Evolutionary conservation across 1,140 invertebrate species (phyloP).

Genomic region (Rhysida immarginata): DNA sequence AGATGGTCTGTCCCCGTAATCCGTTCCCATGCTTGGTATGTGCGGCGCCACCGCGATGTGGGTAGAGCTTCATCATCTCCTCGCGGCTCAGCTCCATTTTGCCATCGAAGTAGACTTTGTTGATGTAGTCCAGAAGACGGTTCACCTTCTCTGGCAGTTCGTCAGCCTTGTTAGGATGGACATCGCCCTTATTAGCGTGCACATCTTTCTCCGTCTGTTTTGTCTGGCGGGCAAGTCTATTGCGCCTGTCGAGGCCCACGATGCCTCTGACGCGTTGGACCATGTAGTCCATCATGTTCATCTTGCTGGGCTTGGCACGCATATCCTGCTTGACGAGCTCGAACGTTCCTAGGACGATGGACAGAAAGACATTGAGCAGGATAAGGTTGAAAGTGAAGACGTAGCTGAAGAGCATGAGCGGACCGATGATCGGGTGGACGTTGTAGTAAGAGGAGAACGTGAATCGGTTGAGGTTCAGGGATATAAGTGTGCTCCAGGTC

Average conservation of each 20-base stretch:
- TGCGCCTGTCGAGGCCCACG: conserved; percentile 13
- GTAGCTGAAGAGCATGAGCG: conserved; percentile 37
- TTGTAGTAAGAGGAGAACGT: conserved; percentile 34
- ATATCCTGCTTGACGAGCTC: conserved; percentile 24
- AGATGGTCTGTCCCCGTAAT: too few species aligned
- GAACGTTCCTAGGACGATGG: conserved; percentile 39
- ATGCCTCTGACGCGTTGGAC: conserved; percentile 19
- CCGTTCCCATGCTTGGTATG: too few species aligned
- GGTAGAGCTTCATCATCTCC: conserved; percentile 19
- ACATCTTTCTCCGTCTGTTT: conserved; percentile 4
- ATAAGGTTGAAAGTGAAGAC: conserved; percentile 36
- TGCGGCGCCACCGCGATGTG: too few species aligned
- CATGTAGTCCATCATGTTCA: conserved; percentile 25
- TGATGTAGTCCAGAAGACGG: conserved; percentile 31
- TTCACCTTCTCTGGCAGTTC: conserved; percentile 31
- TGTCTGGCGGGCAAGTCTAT: too few species aligned
- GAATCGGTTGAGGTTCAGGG: conserved; percentile 40
- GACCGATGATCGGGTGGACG: conserved; percentile 31
- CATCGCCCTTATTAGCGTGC: too few species aligned
- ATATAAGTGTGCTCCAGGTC: conserved; percentile 34
- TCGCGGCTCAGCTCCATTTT: conserved; percentile 22
- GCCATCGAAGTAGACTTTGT: conserved; percentile 30
- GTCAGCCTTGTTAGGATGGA: conserved; percentile 25
- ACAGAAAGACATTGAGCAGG: conserved; percentile 41
- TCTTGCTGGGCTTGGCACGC: conserved; percentile 21